phyloP scores from a whole-genome alignment of 2,113 vertebrate species.

The Calypte anna region DNA sequence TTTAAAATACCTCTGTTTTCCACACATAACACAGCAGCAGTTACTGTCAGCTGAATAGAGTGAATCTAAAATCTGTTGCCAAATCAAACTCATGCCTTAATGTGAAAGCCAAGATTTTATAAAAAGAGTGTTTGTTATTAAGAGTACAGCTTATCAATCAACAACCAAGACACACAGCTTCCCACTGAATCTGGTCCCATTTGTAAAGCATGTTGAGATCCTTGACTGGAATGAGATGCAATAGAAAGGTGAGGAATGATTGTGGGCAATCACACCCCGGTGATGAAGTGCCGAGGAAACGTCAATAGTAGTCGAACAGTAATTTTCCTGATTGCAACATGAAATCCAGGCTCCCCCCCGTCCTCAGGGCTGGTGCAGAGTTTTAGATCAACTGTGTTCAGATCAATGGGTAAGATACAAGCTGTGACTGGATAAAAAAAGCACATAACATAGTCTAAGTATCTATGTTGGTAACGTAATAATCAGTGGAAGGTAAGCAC shows the following conservation, averaged over 20 bases:
- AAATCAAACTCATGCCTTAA: constrained; percentile 29
- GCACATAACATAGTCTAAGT: not conserved
- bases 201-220: not conserved
- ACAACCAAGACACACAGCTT: not conserved
- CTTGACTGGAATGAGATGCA: not conserved
- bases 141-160: constrained; percentile 58
- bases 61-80: not conserved
- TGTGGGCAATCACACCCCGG: not conserved
- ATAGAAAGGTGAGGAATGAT: not conserved
- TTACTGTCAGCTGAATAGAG: not conserved
- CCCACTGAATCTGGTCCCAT: not conserved
- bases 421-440: not conserved
- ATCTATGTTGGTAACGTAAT: not conserved
- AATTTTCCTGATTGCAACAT: constrained; percentile 35
- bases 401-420: not conserved
- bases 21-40: not conserved
- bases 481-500: not conserved
- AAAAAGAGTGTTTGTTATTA: not conserved
- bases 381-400: not conserved
- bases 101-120: constrained; percentile 8
- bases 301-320: constrained; percentile 16
- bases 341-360: not conserved
- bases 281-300: constrained; percentile 17
- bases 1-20: not conserved
- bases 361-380: not conserved